Evolutionary conservation across 2,797 vertebrate species (phyloP).

Genomic region (Podarcis siculus): DNA sequence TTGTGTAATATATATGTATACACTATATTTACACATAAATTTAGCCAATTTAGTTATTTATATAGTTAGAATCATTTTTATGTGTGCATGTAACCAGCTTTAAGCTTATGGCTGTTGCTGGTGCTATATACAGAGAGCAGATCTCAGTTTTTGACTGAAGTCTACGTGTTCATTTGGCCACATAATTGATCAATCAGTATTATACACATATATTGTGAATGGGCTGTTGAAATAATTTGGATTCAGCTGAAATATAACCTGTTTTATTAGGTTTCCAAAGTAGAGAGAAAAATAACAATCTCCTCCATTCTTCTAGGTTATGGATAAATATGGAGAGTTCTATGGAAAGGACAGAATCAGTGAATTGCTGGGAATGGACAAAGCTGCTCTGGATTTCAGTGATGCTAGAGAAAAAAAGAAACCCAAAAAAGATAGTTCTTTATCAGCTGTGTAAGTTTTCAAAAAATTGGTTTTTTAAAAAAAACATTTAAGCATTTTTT

Average conservation of each 20-base stretch:
- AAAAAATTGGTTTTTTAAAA: background rate
- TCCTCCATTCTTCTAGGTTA: conserved; percentile 81
- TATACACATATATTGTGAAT: background rate
- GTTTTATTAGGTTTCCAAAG: conserved; percentile 1
- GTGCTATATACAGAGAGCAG: background rate
- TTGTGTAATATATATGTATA: background rate
- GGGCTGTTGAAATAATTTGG: background rate
- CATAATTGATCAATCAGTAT: background rate
- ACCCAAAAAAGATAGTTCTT: conserved; percentile 83
- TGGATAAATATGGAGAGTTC: conserved; percentile 93
- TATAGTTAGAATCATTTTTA: background rate
- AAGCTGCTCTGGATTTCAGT: conserved; percentile 90
- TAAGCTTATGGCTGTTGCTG: background rate
- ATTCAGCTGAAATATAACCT: background rate
- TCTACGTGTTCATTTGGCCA: background rate
- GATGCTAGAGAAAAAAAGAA: conserved; percentile 84
- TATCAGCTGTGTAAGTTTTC: conserved; percentile 84
- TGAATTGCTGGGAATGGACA: conserved; percentile 92
- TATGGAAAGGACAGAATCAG: conserved; percentile 90
- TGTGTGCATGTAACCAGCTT: background rate
- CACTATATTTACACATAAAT: background rate
- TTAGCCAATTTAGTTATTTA: background rate
- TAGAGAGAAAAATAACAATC: background rate
- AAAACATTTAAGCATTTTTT: background rate
- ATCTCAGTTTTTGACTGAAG: background rate